These are phyloP conservation scores for Drosophila vallismaia DNA, from an alignment of 2,888 invertebrate genomes.

Conservation along the genomic window DNA sequence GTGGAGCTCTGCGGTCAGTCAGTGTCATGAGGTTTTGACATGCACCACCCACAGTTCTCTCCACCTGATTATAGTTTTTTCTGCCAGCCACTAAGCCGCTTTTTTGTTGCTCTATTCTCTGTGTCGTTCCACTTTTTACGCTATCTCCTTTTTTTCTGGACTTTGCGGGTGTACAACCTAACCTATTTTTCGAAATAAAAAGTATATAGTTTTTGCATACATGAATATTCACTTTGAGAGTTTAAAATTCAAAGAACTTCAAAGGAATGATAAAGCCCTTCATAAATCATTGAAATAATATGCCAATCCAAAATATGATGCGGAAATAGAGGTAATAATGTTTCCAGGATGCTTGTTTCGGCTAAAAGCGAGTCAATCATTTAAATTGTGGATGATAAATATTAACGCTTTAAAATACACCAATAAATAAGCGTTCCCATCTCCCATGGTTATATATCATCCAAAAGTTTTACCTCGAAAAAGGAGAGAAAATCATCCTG, in stretches of 20 bases:
- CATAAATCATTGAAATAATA: no score
- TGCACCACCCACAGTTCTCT: conserved; percentile 32
- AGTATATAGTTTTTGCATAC: neutral
- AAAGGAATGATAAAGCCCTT: neutral
- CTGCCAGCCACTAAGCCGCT: conserved; percentile 2
- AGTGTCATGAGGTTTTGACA: conserved; percentile 50
- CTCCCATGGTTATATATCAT: neutral
- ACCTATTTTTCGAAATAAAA: conserved; percentile 4
- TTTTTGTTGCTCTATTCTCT: conserved; percentile 15
- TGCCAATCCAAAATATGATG: no score
- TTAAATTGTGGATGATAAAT: neutral
- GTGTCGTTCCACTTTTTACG: conserved; percentile 35
- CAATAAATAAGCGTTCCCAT: neutral
- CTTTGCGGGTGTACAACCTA: neutral
- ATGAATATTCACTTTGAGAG: neutral
- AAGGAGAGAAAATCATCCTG: conserved; percentile 41
- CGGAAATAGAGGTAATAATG: no score
- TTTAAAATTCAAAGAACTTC: neutral
- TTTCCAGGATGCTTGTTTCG: no score
- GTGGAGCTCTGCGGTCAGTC: conserved; percentile 43
- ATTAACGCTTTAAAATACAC: neutral
- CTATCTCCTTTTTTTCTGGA: conserved; percentile 17
- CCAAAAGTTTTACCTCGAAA: conserved; percentile 10
- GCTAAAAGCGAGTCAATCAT: neutral
- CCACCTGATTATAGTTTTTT: neutral